A percentile compares a stretch with the other conserved stretches of the same genome.
phyloP scores from a whole-genome alignment of 2,797 vertebrate species.

The Acrocephalus scirpaceus region DNA sequence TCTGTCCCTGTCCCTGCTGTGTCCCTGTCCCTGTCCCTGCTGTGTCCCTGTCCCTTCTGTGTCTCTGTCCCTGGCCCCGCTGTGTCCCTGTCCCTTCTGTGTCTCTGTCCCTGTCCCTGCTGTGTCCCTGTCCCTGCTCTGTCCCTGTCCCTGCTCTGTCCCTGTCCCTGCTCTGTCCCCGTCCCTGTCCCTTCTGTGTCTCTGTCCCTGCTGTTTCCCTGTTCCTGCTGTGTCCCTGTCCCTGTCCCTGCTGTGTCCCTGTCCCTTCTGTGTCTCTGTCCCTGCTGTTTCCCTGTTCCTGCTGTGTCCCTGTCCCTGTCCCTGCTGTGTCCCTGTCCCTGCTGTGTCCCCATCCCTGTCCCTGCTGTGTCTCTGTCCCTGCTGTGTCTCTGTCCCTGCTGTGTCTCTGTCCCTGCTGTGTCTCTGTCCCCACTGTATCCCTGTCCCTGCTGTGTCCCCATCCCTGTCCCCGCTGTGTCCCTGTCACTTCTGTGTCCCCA shows the following conservation, averaged over 20 bases:
- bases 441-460: too few species aligned
- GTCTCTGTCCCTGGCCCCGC: too few species aligned
- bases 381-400: neutral
- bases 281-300: too few species aligned
- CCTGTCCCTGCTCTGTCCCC: neutral
- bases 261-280: neutral
- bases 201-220: too few species aligned
- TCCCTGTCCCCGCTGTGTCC: too few species aligned
- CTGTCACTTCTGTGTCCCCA: neutral
- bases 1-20: neutral
- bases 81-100: too few species aligned
- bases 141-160: neutral
- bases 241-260: neutral
- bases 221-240: fast-evolving
- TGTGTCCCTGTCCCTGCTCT: neutral
- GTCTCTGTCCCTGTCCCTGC: too few species aligned
- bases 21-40: neutral
- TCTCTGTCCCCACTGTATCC: neutral
- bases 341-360: neutral
- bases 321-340: too few species aligned
- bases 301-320: too few species aligned
- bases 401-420: too few species aligned
- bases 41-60: neutral
- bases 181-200: neutral
- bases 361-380: too few species aligned